Evolutionary conservation across 2,888 invertebrate genomes (phyloP), one percentile per base, ranked within the genome.

Genomic region (Temnothorax unifasciatus): DNA sequence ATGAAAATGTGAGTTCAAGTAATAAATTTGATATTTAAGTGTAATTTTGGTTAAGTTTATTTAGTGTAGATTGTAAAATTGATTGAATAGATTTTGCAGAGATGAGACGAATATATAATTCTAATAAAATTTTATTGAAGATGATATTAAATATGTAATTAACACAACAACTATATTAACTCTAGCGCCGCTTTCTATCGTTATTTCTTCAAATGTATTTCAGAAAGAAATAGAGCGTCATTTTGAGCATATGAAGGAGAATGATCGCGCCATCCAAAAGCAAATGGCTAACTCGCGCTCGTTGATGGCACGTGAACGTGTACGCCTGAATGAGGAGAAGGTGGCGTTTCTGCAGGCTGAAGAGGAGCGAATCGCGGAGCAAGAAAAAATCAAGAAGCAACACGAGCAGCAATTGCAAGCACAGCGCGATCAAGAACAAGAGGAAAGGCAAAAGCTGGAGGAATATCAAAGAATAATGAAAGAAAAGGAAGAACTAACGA

Each of bases 261-360:
- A 95, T 57, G 91, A 92, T 29, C 91, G 92, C 71, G 94, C 92
- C 79, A 90, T 95, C 29, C 93, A 93, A 86, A 83, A 92, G n/a
- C 89, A 94, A 91, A 91, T 95, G 90, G 93, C 84, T 38, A 74
- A 93, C 4, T 90, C 92, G 57, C 88, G 82, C 29, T 89, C 86
- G 0, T 88, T 90, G 29, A 85, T 93, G 85, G 92, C 91, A 18
- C 85, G 91, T 54, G 92, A 94, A 73, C 85, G 89, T 4, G 90
- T 86, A 63, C 85, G 90, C 1, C 85, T 93, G 57, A 93, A 94
- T 52, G 92, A 94, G 1, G 93, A 95, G 61, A 94, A 95, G 88
- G 93, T 95, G 41, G 94, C 95, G n/a, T 95, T 95, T 82, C 93
- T 96, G 8, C 95, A 96, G 92, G 96, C 96, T 83, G 96, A 96